These are phyloP conservation scores for Nomada fucata DNA, from an alignment of 2,888 invertebrate genomes.

Conservation along the genomic window DNA sequence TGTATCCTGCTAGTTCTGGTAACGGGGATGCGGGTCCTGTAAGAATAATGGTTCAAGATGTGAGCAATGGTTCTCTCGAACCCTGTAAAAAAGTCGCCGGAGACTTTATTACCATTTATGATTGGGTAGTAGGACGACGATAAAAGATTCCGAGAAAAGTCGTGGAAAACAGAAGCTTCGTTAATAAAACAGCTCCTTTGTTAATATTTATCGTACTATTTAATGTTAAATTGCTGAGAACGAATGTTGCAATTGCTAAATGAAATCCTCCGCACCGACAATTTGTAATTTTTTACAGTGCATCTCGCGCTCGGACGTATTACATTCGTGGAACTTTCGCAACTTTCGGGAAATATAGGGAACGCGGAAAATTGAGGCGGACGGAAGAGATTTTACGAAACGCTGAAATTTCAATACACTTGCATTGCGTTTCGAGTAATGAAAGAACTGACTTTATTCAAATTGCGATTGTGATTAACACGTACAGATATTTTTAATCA, in stretches of 20 bases:
- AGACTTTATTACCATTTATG: too few relatives aligned
- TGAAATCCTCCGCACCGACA: too few relatives aligned
- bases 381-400: constrained; percentile 7
- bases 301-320: constrained; percentile 10
- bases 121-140: too few relatives aligned
- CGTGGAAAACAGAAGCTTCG: too few relatives aligned
- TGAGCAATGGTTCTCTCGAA: constrained; percentile 46
- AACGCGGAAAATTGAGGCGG: constrained; percentile 8
- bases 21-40: constrained; percentile 86
- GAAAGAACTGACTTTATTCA: background rate
- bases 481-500: too few relatives aligned
- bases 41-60: constrained; percentile 33
- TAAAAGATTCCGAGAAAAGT: too few relatives aligned
- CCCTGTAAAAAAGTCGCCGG: background rate
- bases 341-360: background rate
- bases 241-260: constrained; percentile 1
- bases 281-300: constrained; percentile 38
- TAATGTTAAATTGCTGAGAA: background rate
- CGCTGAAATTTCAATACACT: background rate
- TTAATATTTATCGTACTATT: too few relatives aligned
- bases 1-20: constrained; percentile 85
- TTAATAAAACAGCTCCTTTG: too few relatives aligned
- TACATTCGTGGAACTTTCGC: constrained; percentile 33
- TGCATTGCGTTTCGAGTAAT: background rate
- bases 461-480: too few relatives aligned